These are phyloP conservation scores for Chloropsis hardwickii DNA, from an alignment of 2,113 vertebrate genomes.

Conservation along the genomic window DNA sequence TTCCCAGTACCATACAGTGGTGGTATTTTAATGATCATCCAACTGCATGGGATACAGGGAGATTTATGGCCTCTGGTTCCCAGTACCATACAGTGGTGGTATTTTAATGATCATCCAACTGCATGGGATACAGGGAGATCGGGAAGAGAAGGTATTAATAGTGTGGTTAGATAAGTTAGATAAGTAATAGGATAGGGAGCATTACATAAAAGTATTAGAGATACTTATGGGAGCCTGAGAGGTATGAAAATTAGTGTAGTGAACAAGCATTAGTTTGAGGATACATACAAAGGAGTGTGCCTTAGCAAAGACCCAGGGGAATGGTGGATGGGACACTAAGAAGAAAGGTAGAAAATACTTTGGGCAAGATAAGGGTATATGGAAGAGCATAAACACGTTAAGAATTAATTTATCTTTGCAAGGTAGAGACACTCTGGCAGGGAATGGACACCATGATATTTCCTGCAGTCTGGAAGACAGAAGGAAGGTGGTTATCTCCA, in stretches of 20 bases:
- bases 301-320: not conserved
- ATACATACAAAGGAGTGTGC: not conserved
- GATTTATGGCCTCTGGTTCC: not conserved
- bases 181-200: not conserved
- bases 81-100: fast-evolving
- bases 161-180: not conserved
- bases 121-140: not conserved
- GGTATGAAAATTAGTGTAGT: not conserved
- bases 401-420: not conserved
- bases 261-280: fast-evolving
- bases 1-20: not conserved
- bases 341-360: not conserved
- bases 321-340: not conserved
- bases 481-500: not conserved
- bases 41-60: not conserved
- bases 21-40: not conserved
- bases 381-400: not conserved
- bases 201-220: not conserved
- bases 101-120: not conserved
- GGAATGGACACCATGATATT: not conserved
- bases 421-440: not conserved
- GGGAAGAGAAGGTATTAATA: not conserved
- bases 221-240: not conserved
- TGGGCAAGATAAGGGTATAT: not conserved
- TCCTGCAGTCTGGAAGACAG: not conserved